phyloP scores from a whole-genome alignment of 1,140 invertebrate species.

The Heliconius hewitsoni region DNA sequence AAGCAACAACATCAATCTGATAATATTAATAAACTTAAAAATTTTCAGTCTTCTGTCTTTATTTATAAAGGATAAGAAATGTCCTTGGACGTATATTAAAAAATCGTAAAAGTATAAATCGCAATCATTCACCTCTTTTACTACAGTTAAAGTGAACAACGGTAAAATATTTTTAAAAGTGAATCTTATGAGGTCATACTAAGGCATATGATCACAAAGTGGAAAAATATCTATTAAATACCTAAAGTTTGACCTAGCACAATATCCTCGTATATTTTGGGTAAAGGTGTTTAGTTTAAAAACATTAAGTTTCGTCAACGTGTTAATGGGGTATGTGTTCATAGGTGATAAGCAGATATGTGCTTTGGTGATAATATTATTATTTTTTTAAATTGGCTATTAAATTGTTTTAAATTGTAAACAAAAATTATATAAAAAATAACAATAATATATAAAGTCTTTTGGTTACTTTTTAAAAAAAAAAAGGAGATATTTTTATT shows the following conservation, averaged over 20 bases:
- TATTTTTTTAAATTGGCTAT: neutral
- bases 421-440: neutral
- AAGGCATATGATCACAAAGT: neutral
- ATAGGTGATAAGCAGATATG: neutral
- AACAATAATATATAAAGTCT: too few relatives aligned
- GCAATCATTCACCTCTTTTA: neutral
- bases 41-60: neutral
- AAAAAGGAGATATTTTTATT: too few relatives aligned
- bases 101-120: neutral
- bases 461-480: too few relatives aligned
- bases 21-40: neutral
- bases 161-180: neutral
- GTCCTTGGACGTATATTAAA: neutral
- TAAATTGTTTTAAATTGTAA: neutral
- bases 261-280: neutral
- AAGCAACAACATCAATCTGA: neutral
- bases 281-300: slow-evolving; percentile 2
- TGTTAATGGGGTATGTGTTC: slow-evolving; percentile 4
- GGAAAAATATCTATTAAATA: neutral
- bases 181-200: slow-evolving; percentile 7
- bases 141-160: neutral
- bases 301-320: neutral
- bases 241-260: neutral
- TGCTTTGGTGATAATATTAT: neutral
- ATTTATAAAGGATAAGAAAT: too few relatives aligned